A percentile compares a stretch with the other conserved stretches of the same genome.
These are phyloP conservation scores for Alfaro cultratus DNA, from an alignment of 2,797 vertebrate genomes.

Conservation along the genomic window DNA sequence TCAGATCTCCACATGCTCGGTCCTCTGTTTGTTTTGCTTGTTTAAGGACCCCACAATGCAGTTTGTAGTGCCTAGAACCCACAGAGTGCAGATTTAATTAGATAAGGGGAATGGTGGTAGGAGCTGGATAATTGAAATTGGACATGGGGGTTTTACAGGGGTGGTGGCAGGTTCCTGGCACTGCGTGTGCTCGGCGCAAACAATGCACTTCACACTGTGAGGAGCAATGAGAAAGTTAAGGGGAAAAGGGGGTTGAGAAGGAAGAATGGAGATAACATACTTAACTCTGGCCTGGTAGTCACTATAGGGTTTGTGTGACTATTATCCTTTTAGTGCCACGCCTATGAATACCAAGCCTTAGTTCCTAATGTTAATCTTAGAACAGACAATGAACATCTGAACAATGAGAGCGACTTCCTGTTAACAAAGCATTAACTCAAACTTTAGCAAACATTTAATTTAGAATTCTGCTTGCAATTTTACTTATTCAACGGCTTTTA, in stretches of 20 bases:
- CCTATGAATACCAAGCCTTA: constrained; percentile 11
- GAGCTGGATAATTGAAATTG: constrained; percentile 79
- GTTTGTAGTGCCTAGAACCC: constrained; percentile 74
- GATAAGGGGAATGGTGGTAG: constrained; percentile 78
- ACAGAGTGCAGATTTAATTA: constrained; percentile 84
- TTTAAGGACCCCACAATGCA: constrained; percentile 77
- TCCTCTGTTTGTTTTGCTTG: constrained; percentile 83
- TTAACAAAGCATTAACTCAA: neutral
- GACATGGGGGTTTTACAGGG: constrained; percentile 76
- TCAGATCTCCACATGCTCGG: constrained; percentile 81
- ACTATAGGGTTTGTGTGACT: constrained; percentile 46
- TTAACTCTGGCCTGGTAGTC: constrained; percentile 63
- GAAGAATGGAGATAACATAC: constrained; percentile 69
- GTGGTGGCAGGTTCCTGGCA: constrained; percentile 64
- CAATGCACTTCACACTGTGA: constrained; percentile 70
- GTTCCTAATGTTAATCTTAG: neutral
- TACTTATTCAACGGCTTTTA: neutral
- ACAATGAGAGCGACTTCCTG: neutral
- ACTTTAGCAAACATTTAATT: neutral
- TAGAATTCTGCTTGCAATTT: neutral
- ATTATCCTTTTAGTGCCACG: constrained; percentile 45
- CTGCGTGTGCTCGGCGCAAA: constrained; percentile 55
- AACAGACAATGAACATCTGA: neutral
- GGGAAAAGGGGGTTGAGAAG: constrained; percentile 49
- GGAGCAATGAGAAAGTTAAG: constrained; percentile 70